phyloP scores from a whole-genome alignment of 2,113 vertebrate species.

The Ascaphus truei region DNA sequence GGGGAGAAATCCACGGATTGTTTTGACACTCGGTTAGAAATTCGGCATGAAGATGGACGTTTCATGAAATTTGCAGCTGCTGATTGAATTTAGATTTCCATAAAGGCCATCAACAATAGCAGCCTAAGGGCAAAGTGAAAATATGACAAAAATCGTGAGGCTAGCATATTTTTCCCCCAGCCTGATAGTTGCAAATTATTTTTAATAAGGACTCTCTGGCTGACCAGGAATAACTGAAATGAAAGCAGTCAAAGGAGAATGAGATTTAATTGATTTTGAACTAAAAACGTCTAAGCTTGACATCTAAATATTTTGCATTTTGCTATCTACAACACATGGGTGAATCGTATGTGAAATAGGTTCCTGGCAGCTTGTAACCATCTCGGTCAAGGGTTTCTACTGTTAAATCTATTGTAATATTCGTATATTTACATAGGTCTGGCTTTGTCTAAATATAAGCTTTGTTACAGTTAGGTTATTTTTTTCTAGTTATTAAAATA shows the following conservation, averaged over 20 bases:
- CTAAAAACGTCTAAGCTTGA: constrained; percentile 55
- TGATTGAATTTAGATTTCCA: constrained; percentile 92
- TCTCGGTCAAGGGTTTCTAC: neutral
- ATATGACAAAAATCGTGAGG: constrained; percentile 67
- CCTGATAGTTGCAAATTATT: constrained; percentile 62
- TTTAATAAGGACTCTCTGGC: constrained; percentile 61
- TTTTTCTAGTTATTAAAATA: too few species aligned
- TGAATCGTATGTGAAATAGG: neutral
- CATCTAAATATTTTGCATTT: constrained; percentile 57
- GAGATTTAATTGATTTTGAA: constrained; percentile 65
- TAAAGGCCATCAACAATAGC: constrained; percentile 82
- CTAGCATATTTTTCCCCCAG: constrained; percentile 57
- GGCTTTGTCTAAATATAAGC: too few species aligned
- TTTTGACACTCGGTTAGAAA: constrained; percentile 86
- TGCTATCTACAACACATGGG: constrained; percentile 38
- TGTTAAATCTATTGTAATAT: too few species aligned
- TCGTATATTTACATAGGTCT: too few species aligned
- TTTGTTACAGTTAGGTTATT: too few species aligned
- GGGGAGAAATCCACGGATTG: constrained; percentile 72
- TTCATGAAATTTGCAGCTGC: constrained; percentile 82
- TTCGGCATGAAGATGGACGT: constrained; percentile 77
- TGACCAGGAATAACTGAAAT: constrained; percentile 64
- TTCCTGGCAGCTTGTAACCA: neutral
- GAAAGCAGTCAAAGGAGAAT: constrained; percentile 54
- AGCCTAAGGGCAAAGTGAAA: constrained; percentile 67